Evolutionary conservation across 2,888 invertebrate species (phyloP), one percentile per base, ranked within the genome.

Genomic region (Heliconius ethilla): DNA sequence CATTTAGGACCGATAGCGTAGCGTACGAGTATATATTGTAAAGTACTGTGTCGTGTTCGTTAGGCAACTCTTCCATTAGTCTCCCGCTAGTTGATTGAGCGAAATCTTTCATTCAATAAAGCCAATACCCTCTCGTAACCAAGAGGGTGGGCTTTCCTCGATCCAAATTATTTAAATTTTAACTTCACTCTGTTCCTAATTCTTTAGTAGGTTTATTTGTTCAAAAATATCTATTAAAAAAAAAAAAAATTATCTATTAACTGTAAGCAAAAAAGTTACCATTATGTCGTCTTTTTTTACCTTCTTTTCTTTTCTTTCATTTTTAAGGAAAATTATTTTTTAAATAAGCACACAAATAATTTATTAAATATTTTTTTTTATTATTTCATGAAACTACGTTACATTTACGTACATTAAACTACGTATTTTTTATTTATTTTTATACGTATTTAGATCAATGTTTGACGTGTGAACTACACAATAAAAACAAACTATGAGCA

Each of bases 61-160:
- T 81, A 78, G 76, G 69, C 66, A 70, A 78, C 78, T 75, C 77
- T 77, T 78, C 80, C 81, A 82, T 81, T 82, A 81, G 78, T 79
- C 77, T 77, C 75, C 66, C 76, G 74, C 70, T 78, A 78, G 80
- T 81, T 82, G 81, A 82, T 82, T 81, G 78, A 77, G 74, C 76
- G 75, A 79, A 78, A 80, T 80, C 78, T 79, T 79, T 77, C 65
- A 62, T 80, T 80, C 76, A 79, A 79, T 80, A 78, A 77, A 78
- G 25, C 67, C 69, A 69, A 76, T 67, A 73, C 73, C 59, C 66
- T 66, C 72, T 59, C 73, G 51, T 73, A 45, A 25, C 59, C 45
- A 63, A 63, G 63, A 65, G 40, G 45, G 65, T 45, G 69, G 33
- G 62, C 73, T 63, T 73, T 76, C 69, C 37, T 66, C 51, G 33